Evolutionary conservation across 2,888 invertebrate genomes (phyloP).

Genomic region (Dynastes grantii): DNA sequence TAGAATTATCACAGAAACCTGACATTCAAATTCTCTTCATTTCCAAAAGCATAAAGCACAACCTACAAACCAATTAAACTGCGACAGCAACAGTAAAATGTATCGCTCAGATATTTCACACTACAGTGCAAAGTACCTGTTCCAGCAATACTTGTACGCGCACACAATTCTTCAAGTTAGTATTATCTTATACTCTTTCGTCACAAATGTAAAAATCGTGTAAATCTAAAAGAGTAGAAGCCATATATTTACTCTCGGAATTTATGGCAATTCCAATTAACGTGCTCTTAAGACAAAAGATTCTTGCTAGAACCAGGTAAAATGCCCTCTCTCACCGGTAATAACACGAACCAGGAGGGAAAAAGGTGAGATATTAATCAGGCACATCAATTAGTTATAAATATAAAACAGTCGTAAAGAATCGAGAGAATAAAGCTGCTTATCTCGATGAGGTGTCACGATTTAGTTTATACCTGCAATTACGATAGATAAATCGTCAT

Average conservation of each 20-base stretch:
- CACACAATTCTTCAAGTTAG: neutral
- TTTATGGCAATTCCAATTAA: slow-evolving; percentile 46
- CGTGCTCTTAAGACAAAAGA: slow-evolving; percentile 44
- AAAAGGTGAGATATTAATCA: slow-evolving; percentile 43
- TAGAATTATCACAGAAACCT: too few relatives aligned
- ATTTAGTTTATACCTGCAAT: slow-evolving; percentile 46
- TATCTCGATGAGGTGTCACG: slow-evolving; percentile 43
- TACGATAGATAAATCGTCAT: slow-evolving; percentile 46
- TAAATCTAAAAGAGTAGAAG: slow-evolving; percentile 36
- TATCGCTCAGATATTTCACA: neutral
- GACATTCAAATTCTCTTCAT: too few relatives aligned
- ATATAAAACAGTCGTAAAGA: slow-evolving; percentile 45
- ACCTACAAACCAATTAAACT: neutral
- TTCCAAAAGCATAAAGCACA: too few relatives aligned
- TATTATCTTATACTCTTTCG: slow-evolving; percentile 16
- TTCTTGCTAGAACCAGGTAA: slow-evolving; percentile 39
- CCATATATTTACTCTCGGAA: slow-evolving; percentile 44
- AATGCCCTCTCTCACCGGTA: slow-evolving; percentile 29
- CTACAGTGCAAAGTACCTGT: too few relatives aligned
- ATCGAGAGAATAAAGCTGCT: slow-evolving; percentile 37
- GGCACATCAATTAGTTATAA: slow-evolving; percentile 45
- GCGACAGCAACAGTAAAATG: neutral
- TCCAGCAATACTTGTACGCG: neutral
- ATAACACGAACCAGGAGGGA: slow-evolving; percentile 30
- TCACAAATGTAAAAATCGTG: slow-evolving; percentile 45